Conservation (phyloP, 2,888 invertebrate species). For the Podotricha telesiphe region DNA sequence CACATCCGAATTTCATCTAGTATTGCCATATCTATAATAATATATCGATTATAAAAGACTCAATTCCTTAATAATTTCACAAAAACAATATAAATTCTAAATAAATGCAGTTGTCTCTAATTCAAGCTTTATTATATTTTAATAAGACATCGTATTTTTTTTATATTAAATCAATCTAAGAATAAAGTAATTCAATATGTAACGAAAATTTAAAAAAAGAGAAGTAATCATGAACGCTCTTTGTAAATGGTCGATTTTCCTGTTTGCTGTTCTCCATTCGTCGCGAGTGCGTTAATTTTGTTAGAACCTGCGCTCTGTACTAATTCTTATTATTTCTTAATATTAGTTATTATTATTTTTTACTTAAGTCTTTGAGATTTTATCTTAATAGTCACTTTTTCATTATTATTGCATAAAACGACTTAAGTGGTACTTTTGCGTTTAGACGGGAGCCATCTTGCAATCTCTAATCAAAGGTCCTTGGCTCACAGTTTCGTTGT, state of each 20-base stretch:
- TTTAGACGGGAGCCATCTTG: constrained; percentile 93
- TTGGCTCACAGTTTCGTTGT: constrained; percentile 92
- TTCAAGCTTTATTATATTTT: background rate
- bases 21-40: constrained; percentile 54
- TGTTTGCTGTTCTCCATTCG: constrained; percentile 80
- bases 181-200: constrained; percentile 33
- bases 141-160: background rate
- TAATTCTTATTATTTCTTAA: constrained; percentile 73
- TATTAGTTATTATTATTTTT: constrained; percentile 79
- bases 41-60: constrained; percentile 30
- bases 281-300: constrained; percentile 75
- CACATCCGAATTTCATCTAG: constrained; percentile 59
- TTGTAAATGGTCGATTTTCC: constrained; percentile 82
- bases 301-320: constrained; percentile 70
- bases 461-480: constrained; percentile 93
- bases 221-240: constrained; percentile 62
- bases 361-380: constrained; percentile 68
- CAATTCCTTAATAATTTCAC: constrained; percentile 31
- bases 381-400: constrained; percentile 60
- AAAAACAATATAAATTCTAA: constrained; percentile 11
- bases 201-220: constrained; percentile 32
- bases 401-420: constrained; percentile 80
- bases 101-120: background rate
- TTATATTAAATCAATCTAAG: constrained; percentile 1
- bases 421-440: constrained; percentile 89